Evolutionary conservation across 2,797 vertebrate genomes (phyloP), one percentile per base, ranked within the genome.

Genomic region (Urocyon cinereoargenteus): DNA sequence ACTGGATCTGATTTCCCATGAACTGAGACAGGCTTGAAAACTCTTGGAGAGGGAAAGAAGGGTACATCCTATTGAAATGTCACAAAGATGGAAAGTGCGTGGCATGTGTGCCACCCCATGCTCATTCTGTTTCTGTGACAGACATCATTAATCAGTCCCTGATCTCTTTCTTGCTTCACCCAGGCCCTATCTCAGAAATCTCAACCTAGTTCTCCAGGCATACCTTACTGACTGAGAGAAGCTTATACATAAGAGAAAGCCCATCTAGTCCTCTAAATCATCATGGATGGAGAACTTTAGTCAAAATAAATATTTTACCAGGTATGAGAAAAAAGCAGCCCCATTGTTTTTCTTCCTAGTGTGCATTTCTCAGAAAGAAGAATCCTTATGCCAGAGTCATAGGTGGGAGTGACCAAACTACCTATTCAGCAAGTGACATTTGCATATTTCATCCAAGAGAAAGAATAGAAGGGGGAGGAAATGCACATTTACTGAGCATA

Each of bases 91-190:
- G 28, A 28, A 84, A 55, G n/a, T 40, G 15, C 11, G 6, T 68
- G 57, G 28, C 75, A 92, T 16, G 4, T n/a, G 34, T 18, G 19
- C 53, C 64, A 70, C 61, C 2, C 19, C 26, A 82, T 28, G 15
- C 68, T 78, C 2, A 62, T 95, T 90, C 90, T 68, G 73, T 49
- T 81, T 24, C 28, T 26, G 1, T 75, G 83, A 62, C n/a, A 96
- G 96, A 86, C 83, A 86, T 83, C 36, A 13, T 87, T 82, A 93
- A 90, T 85, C n/a, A 95, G 86, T 86, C 83, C 62, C 62, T 61
- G 36, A 10, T 55, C 62, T 49, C 61, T 59, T 88, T 59, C 36
- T 45, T 82, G 18, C 14, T 36, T 68, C 62, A 5, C 22, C 72
- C 28, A 70, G 34, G 31, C 6, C 15, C 21, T 64, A 31, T 66